phyloP scores from a whole-genome alignment of 2,888 invertebrate genomes.

The Cephus spinipes region DNA sequence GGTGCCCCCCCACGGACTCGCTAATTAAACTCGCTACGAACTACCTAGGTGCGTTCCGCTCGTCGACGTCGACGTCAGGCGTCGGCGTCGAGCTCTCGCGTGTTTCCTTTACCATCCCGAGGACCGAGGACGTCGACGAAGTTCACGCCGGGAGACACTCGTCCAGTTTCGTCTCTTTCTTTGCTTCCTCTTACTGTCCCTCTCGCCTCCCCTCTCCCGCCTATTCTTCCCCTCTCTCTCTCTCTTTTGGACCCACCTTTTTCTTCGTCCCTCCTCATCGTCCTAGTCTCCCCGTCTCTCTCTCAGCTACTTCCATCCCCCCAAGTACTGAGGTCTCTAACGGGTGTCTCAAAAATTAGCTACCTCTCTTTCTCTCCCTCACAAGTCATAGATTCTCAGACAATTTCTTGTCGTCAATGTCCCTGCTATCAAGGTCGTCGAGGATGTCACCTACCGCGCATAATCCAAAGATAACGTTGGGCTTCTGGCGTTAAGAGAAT shows the following conservation, averaged over 20 bases:
- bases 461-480: no score
- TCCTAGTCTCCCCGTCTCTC: no score
- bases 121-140: constrained; percentile 21
- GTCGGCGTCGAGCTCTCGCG: no score
- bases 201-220: not conserved
- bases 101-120: no score
- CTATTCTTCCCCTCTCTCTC: not conserved
- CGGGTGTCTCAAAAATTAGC: no score
- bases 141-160: not conserved
- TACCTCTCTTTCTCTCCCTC: constrained; percentile 11
- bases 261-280: no score
- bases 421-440: not conserved
- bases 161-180: constrained; percentile 7
- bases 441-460: no score
- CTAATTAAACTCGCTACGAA: constrained; percentile 53
- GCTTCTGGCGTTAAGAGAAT: no score
- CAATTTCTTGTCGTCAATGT: constrained; percentile 5
- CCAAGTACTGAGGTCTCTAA: no score
- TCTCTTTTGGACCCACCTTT: no score
- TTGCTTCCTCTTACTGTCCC: constrained; percentile 10
- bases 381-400: constrained; percentile 1
- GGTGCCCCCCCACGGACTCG: constrained; percentile 47
- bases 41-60: constrained; percentile 13
- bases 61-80: not conserved
- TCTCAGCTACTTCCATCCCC: no score